These are phyloP conservation scores for Neomicropteryx cornuta DNA, from an alignment of 1,140 invertebrate genomes.

Conservation along the genomic window DNA sequence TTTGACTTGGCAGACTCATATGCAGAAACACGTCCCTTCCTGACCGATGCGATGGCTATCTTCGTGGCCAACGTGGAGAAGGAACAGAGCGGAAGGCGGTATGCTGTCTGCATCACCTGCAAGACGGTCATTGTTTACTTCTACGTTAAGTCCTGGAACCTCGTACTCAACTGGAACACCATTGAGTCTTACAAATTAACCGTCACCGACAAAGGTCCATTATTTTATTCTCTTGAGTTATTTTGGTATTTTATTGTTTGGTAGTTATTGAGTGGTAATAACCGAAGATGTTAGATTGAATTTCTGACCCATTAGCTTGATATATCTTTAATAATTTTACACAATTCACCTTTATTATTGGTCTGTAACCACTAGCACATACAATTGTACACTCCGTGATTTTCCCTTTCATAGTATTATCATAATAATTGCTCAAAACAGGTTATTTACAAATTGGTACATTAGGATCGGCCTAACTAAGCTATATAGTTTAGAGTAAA, in stretches of 20 bases:
- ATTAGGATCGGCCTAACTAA: too few species aligned
- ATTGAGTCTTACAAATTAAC: slow-evolving; percentile 52
- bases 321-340: neutral
- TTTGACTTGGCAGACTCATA: slow-evolving; percentile 41
- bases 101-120: slow-evolving; percentile 28
- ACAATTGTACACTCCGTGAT: neutral
- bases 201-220: slow-evolving; percentile 41
- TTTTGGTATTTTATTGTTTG: slow-evolving; percentile 4
- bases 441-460: too few species aligned
- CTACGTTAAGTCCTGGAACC: slow-evolving; percentile 31
- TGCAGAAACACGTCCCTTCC: slow-evolving; percentile 28
- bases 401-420: too few species aligned
- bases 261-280: neutral
- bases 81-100: slow-evolving; percentile 44
- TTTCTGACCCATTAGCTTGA: neutral
- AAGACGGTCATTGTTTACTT: slow-evolving; percentile 42
- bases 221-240: slow-evolving; percentile 1
- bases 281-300: too few species aligned
- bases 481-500: too few species aligned
- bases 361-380: neutral
- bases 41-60: slow-evolving; percentile 39
- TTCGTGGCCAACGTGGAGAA: slow-evolving; percentile 41
- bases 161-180: slow-evolving; percentile 46
- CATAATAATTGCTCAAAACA: too few species aligned
- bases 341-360: neutral